Evolutionary conservation across 2,888 invertebrate species (phyloP).

Genomic region (Drosophila austrosaltans): DNA sequence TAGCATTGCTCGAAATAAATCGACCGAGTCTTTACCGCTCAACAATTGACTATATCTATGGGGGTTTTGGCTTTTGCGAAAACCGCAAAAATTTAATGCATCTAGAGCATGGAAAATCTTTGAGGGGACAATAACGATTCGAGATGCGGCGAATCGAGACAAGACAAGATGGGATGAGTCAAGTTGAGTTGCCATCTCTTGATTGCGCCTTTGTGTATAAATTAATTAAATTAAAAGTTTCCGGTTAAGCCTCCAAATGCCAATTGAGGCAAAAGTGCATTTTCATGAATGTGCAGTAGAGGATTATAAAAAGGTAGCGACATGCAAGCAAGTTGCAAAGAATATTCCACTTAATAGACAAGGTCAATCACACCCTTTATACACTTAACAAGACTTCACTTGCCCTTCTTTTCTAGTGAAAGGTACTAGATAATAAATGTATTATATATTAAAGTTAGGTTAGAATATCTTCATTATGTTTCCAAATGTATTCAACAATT

Average conservation of each 20-base stretch:
- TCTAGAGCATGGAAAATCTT: conserved; percentile 17
- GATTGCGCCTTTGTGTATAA: conserved; percentile 82
- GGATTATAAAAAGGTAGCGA: conserved; percentile 10
- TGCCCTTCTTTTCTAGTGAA: too few species aligned
- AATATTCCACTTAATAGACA: background rate
- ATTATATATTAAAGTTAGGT: too few species aligned
- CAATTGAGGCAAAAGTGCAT: conserved; percentile 46
- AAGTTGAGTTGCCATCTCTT: conserved; percentile 51
- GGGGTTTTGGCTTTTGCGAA: conserved; percentile 9
- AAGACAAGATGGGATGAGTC: background rate
- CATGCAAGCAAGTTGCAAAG: conserved; percentile 10
- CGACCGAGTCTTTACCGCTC: conserved; percentile 29
- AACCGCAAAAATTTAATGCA: conserved; percentile 53
- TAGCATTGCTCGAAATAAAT: conserved; percentile 58
- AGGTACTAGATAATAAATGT: too few species aligned
- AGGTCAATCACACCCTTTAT: conserved; percentile 11
- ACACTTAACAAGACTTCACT: background rate
- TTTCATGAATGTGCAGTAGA: conserved; percentile 18
- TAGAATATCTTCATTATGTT: too few species aligned
- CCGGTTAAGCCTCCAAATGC: conserved; percentile 80
- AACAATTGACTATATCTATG: conserved; percentile 34
- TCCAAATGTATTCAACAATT: background rate
- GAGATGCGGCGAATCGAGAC: background rate
- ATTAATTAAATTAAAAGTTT: conserved; percentile 84
- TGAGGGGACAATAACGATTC: conserved; percentile 3